Evolutionary conservation across 2,797 vertebrate genomes (phyloP).

Genomic region (Sus cebifrons): DNA sequence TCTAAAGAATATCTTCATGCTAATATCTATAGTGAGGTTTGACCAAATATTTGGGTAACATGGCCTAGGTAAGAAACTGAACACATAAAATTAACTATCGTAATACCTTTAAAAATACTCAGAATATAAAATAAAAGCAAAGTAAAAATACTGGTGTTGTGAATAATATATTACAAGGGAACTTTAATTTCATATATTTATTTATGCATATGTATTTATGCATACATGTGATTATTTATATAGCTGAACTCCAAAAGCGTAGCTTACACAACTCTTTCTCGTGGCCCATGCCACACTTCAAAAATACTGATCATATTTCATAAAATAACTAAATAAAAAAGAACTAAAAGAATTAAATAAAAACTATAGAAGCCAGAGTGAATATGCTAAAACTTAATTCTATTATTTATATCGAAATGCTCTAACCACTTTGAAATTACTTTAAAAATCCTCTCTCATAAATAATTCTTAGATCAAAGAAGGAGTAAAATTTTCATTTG

Average conservation of each 20-base stretch:
- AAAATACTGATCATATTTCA: neutral
- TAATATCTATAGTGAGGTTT: neutral
- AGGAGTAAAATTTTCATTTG: constrained; percentile 68
- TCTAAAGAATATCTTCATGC: neutral
- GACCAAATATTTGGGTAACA: neutral
- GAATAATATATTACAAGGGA: neutral
- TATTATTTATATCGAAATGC: constrained; percentile 45
- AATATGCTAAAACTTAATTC: constrained; percentile 45
- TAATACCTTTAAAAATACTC: neutral
- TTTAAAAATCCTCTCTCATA: constrained; percentile 54
- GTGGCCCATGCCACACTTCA: neutral
- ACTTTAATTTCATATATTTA: constrained; percentile 7
- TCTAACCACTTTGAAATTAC: constrained; percentile 38
- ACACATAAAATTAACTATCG: neutral
- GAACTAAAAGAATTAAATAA: neutral
- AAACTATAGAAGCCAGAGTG: neutral
- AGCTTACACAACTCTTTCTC: constrained; percentile 10
- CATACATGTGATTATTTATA: neutral
- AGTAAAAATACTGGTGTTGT: neutral
- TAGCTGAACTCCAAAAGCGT: neutral
- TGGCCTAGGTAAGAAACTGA: neutral
- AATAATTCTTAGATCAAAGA: constrained; percentile 69
- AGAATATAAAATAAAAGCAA: neutral
- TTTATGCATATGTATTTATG: neutral
- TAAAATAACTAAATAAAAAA: constrained; percentile 46